phyloP scores from a whole-genome alignment of 1,140 invertebrate species.

The Cylas formicarius region DNA sequence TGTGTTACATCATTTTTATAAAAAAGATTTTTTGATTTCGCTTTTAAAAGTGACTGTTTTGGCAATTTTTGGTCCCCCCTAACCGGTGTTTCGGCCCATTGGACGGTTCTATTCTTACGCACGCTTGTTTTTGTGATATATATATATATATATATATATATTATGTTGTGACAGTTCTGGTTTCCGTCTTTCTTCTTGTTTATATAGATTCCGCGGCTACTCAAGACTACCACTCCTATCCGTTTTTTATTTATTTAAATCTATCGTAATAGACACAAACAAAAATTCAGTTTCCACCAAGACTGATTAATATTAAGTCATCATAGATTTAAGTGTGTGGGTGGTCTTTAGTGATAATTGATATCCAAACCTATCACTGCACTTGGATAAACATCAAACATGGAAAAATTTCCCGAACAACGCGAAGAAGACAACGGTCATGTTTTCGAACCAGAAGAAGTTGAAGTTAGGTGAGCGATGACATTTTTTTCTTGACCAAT shows the following conservation, averaged over 20 bases:
- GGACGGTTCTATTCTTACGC: too few relatives aligned
- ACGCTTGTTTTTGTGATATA: too few relatives aligned
- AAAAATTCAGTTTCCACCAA: constrained; percentile 18
- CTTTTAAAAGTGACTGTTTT: constrained; percentile 41
- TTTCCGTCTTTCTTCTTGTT: constrained; percentile 11
- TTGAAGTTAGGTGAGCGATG: constrained; percentile 34
- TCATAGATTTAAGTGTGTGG: constrained; percentile 20
- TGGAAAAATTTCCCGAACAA: constrained; percentile 36
- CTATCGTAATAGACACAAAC: too few relatives aligned
- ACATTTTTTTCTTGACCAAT: too few relatives aligned
- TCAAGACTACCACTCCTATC: too few relatives aligned
- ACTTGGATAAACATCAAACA: constrained; percentile 20
- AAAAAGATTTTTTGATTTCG: constrained; percentile 41
- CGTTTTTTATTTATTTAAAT: too few relatives aligned
- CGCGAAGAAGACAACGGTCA: constrained; percentile 35
- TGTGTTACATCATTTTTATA: constrained; percentile 43
- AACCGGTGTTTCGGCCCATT: constrained; percentile 16
- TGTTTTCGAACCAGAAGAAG: constrained; percentile 34
- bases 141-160: too few relatives aligned
- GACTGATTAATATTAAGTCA: constrained; percentile 33
- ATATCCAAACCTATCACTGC: background rate
- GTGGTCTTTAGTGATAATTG: constrained; percentile 11
- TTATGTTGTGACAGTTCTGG: constrained; percentile 24
- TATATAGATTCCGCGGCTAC: too few relatives aligned
- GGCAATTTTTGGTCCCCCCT: constrained; percentile 28